phyloP scores from a whole-genome alignment of 2,113 vertebrate genomes.

The Nannobrachium achirus region DNA sequence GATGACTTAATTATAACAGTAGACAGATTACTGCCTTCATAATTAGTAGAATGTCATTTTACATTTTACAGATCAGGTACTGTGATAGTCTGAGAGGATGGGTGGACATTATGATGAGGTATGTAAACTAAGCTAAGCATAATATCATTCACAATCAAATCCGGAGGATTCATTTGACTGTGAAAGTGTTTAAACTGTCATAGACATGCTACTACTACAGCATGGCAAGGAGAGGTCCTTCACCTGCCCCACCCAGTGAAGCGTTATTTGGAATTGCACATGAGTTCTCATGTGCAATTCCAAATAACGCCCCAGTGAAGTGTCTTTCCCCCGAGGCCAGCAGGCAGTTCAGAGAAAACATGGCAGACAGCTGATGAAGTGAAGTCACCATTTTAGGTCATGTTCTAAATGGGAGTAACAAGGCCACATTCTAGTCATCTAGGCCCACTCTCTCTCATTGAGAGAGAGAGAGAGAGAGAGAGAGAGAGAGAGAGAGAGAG shows the following conservation, averaged over 20 bases:
- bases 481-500: slow-evolving; percentile 4
- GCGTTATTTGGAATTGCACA: no score
- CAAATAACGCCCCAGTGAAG: slow-evolving; percentile 39
- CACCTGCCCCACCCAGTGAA: slow-evolving; percentile 46
- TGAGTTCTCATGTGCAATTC: no score
- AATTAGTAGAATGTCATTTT: no score
- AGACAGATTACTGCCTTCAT: no score
- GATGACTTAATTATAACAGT: no score
- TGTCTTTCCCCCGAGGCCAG: slow-evolving; percentile 17
- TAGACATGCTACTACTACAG: no score
- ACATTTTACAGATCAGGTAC: no score
- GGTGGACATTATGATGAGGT: not conserved
- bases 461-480: slow-evolving; percentile 17
- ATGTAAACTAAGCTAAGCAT: slow-evolving; percentile 16
- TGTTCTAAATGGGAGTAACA: slow-evolving; percentile 54
- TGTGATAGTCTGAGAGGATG: not conserved
- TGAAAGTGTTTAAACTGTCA: no score
- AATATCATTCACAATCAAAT: not conserved
- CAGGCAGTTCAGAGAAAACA: slow-evolving; percentile 35
- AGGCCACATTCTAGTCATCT: slow-evolving; percentile 65
- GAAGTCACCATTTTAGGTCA: slow-evolving; percentile 74
- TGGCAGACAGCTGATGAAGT: slow-evolving; percentile 60
- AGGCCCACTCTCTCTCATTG: slow-evolving; percentile 30
- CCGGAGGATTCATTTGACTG: not conserved
- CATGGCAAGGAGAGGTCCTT: slow-evolving; percentile 1